Base-by-base conservation (phyloP, 2,113 vertebrate genomes). In the Ailurus styani region DNA sequence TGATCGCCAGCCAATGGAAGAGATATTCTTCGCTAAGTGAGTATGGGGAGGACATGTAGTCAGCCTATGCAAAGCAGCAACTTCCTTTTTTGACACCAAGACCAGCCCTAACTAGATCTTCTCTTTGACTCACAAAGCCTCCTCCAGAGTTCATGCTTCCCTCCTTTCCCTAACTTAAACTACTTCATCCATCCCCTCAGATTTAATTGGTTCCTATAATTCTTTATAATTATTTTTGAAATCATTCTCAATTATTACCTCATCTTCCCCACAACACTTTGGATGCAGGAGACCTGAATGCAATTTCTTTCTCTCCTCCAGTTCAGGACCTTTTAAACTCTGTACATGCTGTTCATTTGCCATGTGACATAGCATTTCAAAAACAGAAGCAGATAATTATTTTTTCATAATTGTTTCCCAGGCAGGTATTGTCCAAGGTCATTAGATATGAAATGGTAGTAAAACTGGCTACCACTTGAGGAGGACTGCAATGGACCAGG, bases 71-170 rank as follows among this genome's bases (percentile, higher is more conserved):
- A 70, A 90, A 95, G 79, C 45, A 95, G 60, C 50, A 77, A 86
- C 83, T 93, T 98, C 95, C 96, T 96, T 97, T 90, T 90, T 68
- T 93, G 77, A 96, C 70, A 72, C 95, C 40, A 40, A 95, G 72
- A 89, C 55, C 50, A 68, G 13, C 37, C 55, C 72, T 93, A 83
- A 95, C 75, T 66, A 96, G 54, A 94, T 95, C 73, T 96, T 87
- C 79, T 70, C 64, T 60, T 93, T 68, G 5, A 77, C 60, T 78
- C 45, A 23, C 57, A 82, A 87, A 96, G 45, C 86, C 42, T 78
- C 75, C 42, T 78, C 57, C 73, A 75, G 70, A 93, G 54, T 42
- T 64, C 47, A 8, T 66, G 64, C 83, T 96, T 97, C 21, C 87
- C 83, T 62, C 10, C 23, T 75, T 60, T 82, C 57, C 55, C 55